Conservation (phyloP, 2,888 invertebrate species). For the Apotomis capreana region DNA sequence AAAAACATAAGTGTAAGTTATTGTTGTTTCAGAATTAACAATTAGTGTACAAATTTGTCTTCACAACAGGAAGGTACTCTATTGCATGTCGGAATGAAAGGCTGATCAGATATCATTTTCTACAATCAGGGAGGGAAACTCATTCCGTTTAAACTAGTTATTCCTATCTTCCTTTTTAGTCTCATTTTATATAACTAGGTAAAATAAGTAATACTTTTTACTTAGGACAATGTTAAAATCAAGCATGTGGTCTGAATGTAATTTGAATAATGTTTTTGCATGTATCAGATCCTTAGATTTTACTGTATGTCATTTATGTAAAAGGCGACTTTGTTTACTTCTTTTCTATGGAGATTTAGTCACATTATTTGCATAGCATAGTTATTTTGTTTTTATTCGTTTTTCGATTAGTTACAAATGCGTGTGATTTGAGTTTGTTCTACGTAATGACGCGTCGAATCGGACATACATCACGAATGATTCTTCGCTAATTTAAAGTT, state of each 20-base stretch:
- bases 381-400: background rate
- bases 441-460: too few species aligned
- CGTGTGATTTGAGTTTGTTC: background rate
- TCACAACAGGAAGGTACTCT: background rate
- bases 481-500: too few species aligned
- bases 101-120: background rate
- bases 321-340: background rate
- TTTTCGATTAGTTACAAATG: background rate
- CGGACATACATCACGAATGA: too few species aligned
- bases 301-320: background rate
- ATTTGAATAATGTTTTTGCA: background rate
- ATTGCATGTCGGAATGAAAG: conserved; percentile 26
- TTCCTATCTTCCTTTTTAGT: background rate
- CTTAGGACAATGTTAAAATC: background rate
- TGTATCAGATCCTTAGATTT: background rate
- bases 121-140: background rate
- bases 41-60: too few species aligned
- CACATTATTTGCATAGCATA: conserved; percentile 2
- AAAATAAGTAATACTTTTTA: background rate
- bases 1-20: too few species aligned
- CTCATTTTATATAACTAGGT: background rate
- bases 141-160: background rate
- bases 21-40: too few species aligned
- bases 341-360: background rate
- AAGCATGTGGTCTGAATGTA: conserved; percentile 1